Percentiles rank a stretch among this genome's conserved stretches.
Conservation (phyloP, 2,888 invertebrate species). For the Trileptium ribeirensis region DNA sequence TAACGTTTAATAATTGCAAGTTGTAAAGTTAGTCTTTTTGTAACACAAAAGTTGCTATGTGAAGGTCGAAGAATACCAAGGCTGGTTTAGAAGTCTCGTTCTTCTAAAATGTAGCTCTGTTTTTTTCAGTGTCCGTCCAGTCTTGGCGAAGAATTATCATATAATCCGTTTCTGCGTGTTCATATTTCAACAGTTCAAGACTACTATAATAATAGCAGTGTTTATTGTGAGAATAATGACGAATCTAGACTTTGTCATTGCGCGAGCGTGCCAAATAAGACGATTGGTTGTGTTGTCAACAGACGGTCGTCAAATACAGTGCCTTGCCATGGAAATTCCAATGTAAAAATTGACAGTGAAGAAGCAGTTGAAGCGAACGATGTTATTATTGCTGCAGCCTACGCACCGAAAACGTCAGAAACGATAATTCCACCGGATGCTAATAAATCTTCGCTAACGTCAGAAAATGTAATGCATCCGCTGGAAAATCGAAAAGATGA, state of each 20-base stretch:
- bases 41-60: too few species aligned
- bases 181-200: background rate
- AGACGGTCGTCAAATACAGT: background rate
- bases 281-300: too few species aligned
- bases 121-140: constrained; percentile 6
- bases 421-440: background rate
- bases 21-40: too few species aligned
- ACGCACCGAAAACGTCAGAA: background rate
- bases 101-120: too few species aligned
- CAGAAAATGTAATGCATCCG: background rate
- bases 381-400: too few species aligned
- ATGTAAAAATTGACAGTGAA: background rate
- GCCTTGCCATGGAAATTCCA: too few species aligned
- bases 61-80: too few species aligned
- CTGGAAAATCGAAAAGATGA: too few species aligned
- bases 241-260: background rate
- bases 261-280: background rate
- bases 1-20: too few species aligned
- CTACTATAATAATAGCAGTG: too few species aligned
- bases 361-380: background rate
- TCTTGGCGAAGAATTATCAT: background rate
- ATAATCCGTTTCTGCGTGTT: constrained; percentile 3
- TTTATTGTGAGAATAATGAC: too few species aligned
- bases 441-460: background rate
- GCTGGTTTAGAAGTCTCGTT: too few species aligned